Evolutionary conservation across 2,888 invertebrate genomes (phyloP), one percentile per base, ranked within the genome.

Genomic region (Acrobasis suavella): DNA sequence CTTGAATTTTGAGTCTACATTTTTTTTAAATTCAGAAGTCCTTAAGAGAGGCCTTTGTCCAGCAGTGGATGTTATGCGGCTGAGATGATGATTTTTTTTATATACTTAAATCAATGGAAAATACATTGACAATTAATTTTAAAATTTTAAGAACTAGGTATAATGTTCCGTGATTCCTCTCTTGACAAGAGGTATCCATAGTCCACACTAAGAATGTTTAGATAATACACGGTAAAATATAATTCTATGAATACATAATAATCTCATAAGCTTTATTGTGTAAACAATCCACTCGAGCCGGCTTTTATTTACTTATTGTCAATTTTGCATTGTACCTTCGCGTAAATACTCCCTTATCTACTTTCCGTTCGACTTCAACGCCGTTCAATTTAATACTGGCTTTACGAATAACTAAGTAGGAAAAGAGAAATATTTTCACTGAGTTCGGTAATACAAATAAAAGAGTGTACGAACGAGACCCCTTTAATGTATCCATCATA

Each of bases 401-500:
- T 63, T 62, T 65, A 50, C 58, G 75, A 76, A 75, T 71, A 74
- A 68, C 71, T 69, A 70, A 72, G 65, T 68, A 65, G 59, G 66
- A 74, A 81, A 78, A 75, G 69, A 71, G 71, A 74, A 81, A 79
- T 81, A 78, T 82, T 82, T 85, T 72, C 75, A 74, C 70, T 74
- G 70, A 68, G 74, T 71, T 80, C 80, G 81, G 14, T 46, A 14
- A n/a, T n/a, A 14, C 46, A 46, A 46, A 46, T 46, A 14, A 46
- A 46, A n/a, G n/a, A 46, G n/a, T n/a, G 5, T 6, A n/a, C 12
- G 5, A 46, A 46, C n/a, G n/a, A 7, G n/a, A 14, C n/a, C 14
- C 10, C n/a, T 14, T 2, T 0, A 32, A 32, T 32, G 0, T 32
- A 7, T 32, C 32, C 5, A 32, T 7, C 32, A 32, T 32, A 0